phyloP scores from a whole-genome alignment of 2,797 vertebrate genomes.

The Moxostoma hubbsi region DNA sequence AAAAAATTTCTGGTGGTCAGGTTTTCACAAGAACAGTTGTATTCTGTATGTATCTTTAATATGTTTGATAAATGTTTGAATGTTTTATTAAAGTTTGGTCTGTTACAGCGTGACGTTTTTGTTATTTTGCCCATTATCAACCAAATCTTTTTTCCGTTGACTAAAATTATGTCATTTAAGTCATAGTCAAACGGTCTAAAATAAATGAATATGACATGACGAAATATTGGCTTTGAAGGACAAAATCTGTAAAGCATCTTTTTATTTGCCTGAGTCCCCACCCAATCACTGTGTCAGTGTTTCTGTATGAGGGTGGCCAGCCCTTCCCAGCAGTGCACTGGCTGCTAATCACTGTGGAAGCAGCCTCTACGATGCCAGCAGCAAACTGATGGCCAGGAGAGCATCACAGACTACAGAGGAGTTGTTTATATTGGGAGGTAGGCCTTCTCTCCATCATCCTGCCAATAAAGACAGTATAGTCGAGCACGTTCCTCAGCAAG shows the following conservation, averaged over 20 bases:
- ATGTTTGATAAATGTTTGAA: too few species aligned
- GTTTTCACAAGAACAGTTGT: too few species aligned
- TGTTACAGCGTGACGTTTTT: too few species aligned
- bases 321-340: constrained; percentile 15
- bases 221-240: constrained; percentile 53
- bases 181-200: too few species aligned
- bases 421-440: constrained; percentile 77
- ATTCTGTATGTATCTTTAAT: too few species aligned
- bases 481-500: constrained; percentile 64
- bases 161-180: too few species aligned
- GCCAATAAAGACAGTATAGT: constrained; percentile 70
- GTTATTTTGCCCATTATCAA: too few species aligned
- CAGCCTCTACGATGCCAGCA: constrained; percentile 60
- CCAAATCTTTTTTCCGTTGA: too few species aligned
- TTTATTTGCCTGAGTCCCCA: constrained; percentile 28
- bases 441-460: constrained; percentile 71
- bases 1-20: too few species aligned
- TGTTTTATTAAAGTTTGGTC: too few species aligned
- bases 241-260: constrained; percentile 39
- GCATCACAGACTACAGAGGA: constrained; percentile 65
- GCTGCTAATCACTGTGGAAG: constrained; percentile 70
- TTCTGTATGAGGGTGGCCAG: constrained; percentile 62
- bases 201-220: too few species aligned
- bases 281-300: constrained; percentile 59
- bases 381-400: constrained; percentile 65